A percentile compares a stretch with the other conserved stretches of the same genome.
Conservation (phyloP, 2,888 invertebrate genomes). For the Drosophila mayaguana region DNA sequence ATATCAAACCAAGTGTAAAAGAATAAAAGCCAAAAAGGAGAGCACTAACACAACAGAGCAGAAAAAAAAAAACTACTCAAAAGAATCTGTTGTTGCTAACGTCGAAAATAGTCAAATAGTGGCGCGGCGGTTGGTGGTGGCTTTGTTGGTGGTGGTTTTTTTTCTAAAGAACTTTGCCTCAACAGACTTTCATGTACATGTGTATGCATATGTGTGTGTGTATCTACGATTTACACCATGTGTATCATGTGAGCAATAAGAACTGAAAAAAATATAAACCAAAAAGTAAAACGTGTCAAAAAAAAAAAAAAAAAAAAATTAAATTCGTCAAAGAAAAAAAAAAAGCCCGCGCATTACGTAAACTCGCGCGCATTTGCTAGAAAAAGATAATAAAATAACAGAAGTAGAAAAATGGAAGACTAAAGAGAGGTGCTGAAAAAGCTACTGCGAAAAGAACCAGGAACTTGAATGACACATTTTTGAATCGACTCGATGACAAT, state of each 20-base stretch:
- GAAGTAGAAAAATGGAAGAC: constrained; percentile 7
- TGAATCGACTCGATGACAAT: constrained; percentile 65
- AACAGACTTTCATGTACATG: constrained; percentile 41
- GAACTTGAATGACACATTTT: constrained; percentile 81
- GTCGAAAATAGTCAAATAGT: constrained; percentile 71
- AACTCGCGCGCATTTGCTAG: constrained; percentile 43
- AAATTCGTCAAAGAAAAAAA: too few species aligned
- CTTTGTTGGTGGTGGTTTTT: constrained; percentile 69
- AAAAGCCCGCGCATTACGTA: constrained; percentile 69
- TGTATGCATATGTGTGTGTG: constrained; percentile 26
- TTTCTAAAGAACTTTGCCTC: constrained; percentile 71
- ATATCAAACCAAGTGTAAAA: constrained; percentile 45
- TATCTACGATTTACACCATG: constrained; percentile 36
- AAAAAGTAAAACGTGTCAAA: constrained; percentile 29
- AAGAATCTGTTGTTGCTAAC: constrained; percentile 74
- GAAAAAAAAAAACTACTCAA: constrained; percentile 35
- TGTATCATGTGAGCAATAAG: constrained; percentile 54
- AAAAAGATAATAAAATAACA: not conserved
- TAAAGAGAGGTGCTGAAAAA: constrained; percentile 19
- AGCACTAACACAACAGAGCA: constrained; percentile 32
- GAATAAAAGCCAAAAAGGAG: constrained; percentile 65
- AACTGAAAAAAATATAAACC: constrained; percentile 6
- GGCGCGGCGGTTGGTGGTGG: constrained; percentile 68
- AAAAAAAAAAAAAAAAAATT: constrained; percentile 6
- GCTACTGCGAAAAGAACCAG: constrained; percentile 40